phyloP scores from a whole-genome alignment of 2,113 vertebrate species.

The Solenodon paradoxus region DNA sequence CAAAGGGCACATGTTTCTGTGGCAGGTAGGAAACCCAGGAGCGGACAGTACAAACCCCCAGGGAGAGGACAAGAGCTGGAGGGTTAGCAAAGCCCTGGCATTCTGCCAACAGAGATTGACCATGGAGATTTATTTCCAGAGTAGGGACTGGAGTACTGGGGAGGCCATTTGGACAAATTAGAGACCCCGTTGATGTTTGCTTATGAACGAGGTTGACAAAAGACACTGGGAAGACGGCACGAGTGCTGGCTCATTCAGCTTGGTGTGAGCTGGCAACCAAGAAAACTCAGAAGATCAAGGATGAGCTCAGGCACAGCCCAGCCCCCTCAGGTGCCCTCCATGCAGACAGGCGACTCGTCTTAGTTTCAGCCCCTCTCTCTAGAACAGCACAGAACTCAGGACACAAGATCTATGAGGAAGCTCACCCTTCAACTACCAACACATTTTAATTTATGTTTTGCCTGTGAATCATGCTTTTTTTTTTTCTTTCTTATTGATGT shows the following conservation, averaged over 20 bases:
- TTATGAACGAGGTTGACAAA: neutral
- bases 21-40: neutral
- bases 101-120: neutral
- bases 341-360: neutral
- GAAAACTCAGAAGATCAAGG: neutral
- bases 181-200: neutral
- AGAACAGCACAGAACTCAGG: neutral
- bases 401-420: neutral
- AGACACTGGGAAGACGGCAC: neutral
- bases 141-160: neutral
- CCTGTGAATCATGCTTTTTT: too few relatives aligned
- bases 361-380: neutral
- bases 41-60: neutral
- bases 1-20: neutral
- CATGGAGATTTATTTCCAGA: neutral
- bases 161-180: neutral
- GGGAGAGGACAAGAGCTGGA: neutral
- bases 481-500: too few relatives aligned
- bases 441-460: neutral
- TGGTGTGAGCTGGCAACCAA: neutral
- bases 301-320: neutral
- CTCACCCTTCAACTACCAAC: neutral
- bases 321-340: neutral
- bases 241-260: neutral
- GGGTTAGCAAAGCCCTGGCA: neutral